phyloP scores from a whole-genome alignment of 2,888 invertebrate genomes.

The Drosophila limbata region DNA sequence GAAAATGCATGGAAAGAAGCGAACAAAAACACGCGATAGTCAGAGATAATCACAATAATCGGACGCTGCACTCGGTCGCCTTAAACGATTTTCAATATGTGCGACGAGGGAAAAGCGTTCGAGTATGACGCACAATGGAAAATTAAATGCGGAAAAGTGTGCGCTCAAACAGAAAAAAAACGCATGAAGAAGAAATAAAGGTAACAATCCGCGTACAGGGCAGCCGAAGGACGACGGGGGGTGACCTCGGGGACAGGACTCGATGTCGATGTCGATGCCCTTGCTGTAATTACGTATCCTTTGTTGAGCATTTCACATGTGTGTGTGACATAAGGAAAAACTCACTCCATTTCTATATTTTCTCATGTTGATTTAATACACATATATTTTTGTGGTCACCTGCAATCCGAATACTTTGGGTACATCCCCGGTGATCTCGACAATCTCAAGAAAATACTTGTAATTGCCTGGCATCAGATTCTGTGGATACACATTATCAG shows the following conservation, averaged over 20 bases:
- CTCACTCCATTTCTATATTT: background rate
- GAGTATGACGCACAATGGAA: slow-evolving; percentile 73
- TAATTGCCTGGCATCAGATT: slow-evolving; percentile 50
- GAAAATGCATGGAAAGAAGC: slow-evolving; percentile 47
- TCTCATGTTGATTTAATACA: slow-evolving; percentile 1
- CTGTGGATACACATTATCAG: slow-evolving; percentile 40
- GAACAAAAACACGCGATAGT: slow-evolving; percentile 64
- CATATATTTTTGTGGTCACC: slow-evolving; percentile 51
- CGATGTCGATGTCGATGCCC: slow-evolving; percentile 37
- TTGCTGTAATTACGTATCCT: slow-evolving; percentile 67
- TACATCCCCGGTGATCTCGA: slow-evolving; percentile 56
- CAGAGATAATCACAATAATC: slow-evolving; percentile 81
- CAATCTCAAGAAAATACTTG: slow-evolving; percentile 61
- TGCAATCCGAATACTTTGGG: slow-evolving; percentile 70
- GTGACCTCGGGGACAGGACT: slow-evolving; percentile 35
- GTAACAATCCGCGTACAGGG: slow-evolving; percentile 72
- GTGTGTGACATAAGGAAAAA: background rate
- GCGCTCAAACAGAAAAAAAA: background rate
- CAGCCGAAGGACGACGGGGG: slow-evolving; percentile 21
- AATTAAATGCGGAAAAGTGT: slow-evolving; percentile 56
- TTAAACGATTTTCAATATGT: slow-evolving; percentile 79
- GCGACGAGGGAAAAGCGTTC: slow-evolving; percentile 37
- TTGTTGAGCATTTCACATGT: slow-evolving; percentile 40
- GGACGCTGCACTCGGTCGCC: slow-evolving; percentile 76
- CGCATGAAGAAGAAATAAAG: slow-evolving; percentile 7